Percentiles rank a stretch among this genome's conserved stretches.
Conservation (phyloP, 1,140 invertebrate genomes). For the Drosophila pallidifrons region DNA sequence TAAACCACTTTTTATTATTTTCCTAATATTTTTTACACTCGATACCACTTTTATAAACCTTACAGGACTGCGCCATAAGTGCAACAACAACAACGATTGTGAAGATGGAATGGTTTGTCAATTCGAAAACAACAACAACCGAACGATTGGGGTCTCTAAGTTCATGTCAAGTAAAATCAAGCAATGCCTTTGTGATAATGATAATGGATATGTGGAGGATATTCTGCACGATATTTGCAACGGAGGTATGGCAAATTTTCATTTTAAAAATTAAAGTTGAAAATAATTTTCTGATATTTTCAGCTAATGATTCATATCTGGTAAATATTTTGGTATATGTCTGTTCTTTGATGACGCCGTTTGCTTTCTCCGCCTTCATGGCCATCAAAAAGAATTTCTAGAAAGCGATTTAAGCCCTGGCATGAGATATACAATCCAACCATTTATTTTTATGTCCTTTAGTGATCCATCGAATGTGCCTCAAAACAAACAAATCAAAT, state of each 20-base stretch:
- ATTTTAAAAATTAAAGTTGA: neutral
- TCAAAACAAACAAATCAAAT: constrained; percentile 60
- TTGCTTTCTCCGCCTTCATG: constrained; percentile 64
- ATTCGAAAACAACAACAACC: constrained; percentile 86
- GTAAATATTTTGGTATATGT: constrained; percentile 57
- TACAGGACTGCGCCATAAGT: constrained; percentile 86
- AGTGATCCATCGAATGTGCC: constrained; percentile 79
- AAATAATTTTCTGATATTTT: neutral
- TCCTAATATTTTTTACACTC: neutral
- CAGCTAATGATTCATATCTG: constrained; percentile 60
- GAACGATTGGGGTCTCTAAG: constrained; percentile 82
- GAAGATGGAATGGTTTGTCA: constrained; percentile 86
- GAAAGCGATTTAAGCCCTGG: constrained; percentile 35
- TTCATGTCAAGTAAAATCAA: constrained; percentile 84
- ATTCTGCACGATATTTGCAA: constrained; percentile 86
- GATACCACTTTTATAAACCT: constrained; percentile 3
- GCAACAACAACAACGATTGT: constrained; percentile 86
- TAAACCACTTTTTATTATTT: no score
- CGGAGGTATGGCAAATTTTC: constrained; percentile 77
- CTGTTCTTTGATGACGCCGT: constrained; percentile 59
- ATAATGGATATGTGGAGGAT: constrained; percentile 86
- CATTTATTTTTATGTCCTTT: constrained; percentile 60
- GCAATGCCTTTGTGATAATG: constrained; percentile 86
- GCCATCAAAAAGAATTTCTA: constrained; percentile 71
- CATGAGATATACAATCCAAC: constrained; percentile 21